phyloP scores from a whole-genome alignment of 2,888 invertebrate genomes.

The Ornithoptera alexandrae region DNA sequence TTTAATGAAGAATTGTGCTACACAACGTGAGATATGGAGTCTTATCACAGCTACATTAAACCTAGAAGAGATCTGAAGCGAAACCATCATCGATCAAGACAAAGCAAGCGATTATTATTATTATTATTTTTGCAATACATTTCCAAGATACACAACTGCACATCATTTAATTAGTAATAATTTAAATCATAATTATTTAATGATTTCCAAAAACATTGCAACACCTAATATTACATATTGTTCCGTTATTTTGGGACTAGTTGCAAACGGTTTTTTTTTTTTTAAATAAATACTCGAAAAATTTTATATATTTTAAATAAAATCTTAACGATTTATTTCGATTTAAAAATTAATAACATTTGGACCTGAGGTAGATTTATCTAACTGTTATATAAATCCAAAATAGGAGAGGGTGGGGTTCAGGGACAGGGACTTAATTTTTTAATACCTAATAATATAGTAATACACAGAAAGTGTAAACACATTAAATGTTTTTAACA shows the following conservation, averaged over 20 bases:
- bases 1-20: too few species aligned
- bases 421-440: background rate
- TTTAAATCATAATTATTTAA: background rate
- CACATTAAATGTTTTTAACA: background rate
- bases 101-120: background rate
- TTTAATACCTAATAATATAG: background rate
- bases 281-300: slow-evolving; percentile 12
- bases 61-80: too few species aligned
- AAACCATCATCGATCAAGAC: too few species aligned
- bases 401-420: background rate
- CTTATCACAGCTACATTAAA: too few species aligned
- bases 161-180: background rate
- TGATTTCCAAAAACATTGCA: slow-evolving; percentile 2
- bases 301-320: slow-evolving; percentile 9
- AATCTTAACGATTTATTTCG: slow-evolving; percentile 28
- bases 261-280: background rate
- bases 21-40: too few species aligned
- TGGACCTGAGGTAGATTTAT: slow-evolving; percentile 70
- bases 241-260: slow-evolving; percentile 6
- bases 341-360: slow-evolving; percentile 42
- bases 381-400: slow-evolving; percentile 40
- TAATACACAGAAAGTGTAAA: background rate
- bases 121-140: background rate
- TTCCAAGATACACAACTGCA: background rate
- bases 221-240: slow-evolving; percentile 3